phyloP scores from a whole-genome alignment of 2,888 invertebrate species.

The Macaria liturata region DNA sequence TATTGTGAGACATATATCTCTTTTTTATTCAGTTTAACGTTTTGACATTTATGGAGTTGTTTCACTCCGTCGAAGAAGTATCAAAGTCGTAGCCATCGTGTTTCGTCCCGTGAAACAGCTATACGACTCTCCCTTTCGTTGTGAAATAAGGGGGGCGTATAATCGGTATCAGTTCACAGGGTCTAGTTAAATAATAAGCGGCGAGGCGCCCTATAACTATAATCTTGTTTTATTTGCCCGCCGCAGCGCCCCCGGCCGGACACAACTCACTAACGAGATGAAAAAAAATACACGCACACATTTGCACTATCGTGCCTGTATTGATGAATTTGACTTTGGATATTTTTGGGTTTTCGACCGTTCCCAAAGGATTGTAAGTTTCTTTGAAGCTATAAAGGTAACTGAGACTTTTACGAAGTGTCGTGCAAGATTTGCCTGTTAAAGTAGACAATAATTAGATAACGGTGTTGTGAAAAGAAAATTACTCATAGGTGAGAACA shows the following conservation, averaged over 20 bases:
- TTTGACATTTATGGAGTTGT: too few species aligned
- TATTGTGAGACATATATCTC: slow-evolving; percentile 24
- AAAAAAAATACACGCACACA: slow-evolving; percentile 65
- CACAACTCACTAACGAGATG: slow-evolving; percentile 73
- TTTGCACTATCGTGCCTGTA: slow-evolving; percentile 55
- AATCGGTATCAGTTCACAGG: slow-evolving; percentile 69
- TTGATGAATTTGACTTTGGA: slow-evolving; percentile 60
- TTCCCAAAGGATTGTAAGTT: slow-evolving; percentile 36
- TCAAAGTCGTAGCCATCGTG: slow-evolving; percentile 1
- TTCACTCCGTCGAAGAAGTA: not conserved
- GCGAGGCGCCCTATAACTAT: slow-evolving; percentile 74
- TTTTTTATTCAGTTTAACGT: not conserved
- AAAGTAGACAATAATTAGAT: not conserved
- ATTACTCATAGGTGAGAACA: slow-evolving; percentile 2
- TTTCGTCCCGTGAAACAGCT: slow-evolving; percentile 40
- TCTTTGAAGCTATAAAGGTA: not conserved
- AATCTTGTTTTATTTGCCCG: slow-evolving; percentile 74
- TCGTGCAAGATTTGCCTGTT: too few species aligned
- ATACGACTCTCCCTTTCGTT: slow-evolving; percentile 48
- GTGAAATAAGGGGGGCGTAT: slow-evolving; percentile 63
- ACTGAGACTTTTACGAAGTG: too few species aligned
- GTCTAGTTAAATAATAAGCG: slow-evolving; percentile 80
- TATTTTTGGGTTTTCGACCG: slow-evolving; percentile 41
- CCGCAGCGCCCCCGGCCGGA: slow-evolving; percentile 61
- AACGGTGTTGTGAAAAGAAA: not conserved